Evolutionary conservation across 2,888 invertebrate species (phyloP).

Genomic region (Apodemia zela): DNA sequence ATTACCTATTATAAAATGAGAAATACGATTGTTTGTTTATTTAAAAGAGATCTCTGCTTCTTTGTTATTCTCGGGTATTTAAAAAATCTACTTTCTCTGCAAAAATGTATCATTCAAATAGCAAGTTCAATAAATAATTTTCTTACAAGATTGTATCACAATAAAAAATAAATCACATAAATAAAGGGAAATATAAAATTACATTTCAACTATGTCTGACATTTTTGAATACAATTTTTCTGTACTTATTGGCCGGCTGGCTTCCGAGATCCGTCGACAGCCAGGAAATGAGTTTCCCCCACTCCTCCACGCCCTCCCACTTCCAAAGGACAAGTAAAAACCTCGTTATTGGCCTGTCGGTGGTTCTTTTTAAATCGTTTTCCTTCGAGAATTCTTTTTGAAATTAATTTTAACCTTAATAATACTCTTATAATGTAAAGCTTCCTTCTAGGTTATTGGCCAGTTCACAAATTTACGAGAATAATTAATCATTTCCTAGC

Average conservation of each 20-base stretch:
- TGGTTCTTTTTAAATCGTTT: slow-evolving; percentile 47
- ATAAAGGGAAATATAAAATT: slow-evolving; percentile 54
- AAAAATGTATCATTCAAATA: no score
- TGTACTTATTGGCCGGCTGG: slow-evolving; percentile 62
- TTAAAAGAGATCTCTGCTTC: no score
- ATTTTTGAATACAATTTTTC: slow-evolving; percentile 63
- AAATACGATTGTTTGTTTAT: no score
- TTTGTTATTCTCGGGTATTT: no score
- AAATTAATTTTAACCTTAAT: slow-evolving; percentile 24
- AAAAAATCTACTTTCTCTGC: no score
- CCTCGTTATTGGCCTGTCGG: slow-evolving; percentile 61
- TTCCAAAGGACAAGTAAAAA: slow-evolving; percentile 50
- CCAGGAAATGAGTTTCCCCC: slow-evolving; percentile 73
- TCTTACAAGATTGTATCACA: neutral
- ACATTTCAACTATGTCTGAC: slow-evolving; percentile 50
- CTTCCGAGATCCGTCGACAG: slow-evolving; percentile 62
- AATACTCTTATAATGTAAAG: neutral
- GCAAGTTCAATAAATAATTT: neutral
- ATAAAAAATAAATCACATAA: slow-evolving; percentile 25
- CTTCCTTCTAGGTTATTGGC: neutral
- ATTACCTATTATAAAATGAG: no score
- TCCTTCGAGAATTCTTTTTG: slow-evolving; percentile 28
- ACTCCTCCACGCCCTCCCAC: slow-evolving; percentile 31
- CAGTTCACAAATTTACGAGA: neutral
- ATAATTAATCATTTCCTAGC: neutral